A percentile compares a stretch with the other conserved stretches of the same genome.
phyloP scores from a whole-genome alignment of 2,888 invertebrate genomes.

The Escarpia spicata region DNA sequence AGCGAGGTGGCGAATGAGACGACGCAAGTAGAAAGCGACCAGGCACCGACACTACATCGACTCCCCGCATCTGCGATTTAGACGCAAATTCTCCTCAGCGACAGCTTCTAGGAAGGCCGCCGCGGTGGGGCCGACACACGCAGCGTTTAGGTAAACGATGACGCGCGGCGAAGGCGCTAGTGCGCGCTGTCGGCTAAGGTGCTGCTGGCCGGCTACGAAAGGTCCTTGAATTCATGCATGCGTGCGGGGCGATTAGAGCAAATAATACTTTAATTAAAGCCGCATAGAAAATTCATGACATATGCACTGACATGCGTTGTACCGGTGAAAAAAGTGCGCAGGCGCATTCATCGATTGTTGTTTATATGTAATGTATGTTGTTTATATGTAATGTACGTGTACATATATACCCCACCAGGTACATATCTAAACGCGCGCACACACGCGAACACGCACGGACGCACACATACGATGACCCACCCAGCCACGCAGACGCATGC shows the following conservation, averaged over 20 bases:
- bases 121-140: not conserved
- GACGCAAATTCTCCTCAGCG: not conserved
- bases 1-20: not conserved
- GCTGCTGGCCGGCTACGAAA: not conserved
- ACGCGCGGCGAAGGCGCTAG: not conserved
- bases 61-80: not conserved
- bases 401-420: not conserved
- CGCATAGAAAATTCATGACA: not conserved
- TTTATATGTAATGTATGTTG: not conserved
- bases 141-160: not conserved
- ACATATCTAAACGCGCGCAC: not conserved
- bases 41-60: constrained; percentile 3
- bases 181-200: not conserved
- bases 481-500: not conserved
- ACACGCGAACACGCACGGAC: not conserved
- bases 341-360: constrained; percentile 1
- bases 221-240: not conserved
- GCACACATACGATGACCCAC: not conserved
- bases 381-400: not conserved
- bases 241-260: not conserved
- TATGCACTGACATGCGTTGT: not conserved
- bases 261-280: constrained; percentile 10
- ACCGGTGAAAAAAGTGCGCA: not conserved
- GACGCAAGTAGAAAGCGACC: not conserved
- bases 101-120: not conserved